A percentile compares a stretch with the other conserved stretches of the same genome.
phyloP scores from a whole-genome alignment of 2,113 vertebrate species.

The Australoheros scitulus region DNA sequence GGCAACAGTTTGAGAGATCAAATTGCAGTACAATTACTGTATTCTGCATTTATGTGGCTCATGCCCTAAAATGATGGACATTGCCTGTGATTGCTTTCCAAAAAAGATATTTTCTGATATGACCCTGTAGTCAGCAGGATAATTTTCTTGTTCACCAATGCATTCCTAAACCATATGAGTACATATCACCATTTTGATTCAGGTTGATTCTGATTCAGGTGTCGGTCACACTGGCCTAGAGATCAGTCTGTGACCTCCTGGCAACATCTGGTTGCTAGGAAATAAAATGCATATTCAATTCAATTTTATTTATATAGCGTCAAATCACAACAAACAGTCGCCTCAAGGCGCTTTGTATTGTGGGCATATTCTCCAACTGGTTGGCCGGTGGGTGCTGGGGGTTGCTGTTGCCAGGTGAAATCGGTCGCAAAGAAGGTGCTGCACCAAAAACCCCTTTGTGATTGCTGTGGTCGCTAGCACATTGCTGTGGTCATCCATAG shows the following conservation, averaged over 20 bases:
- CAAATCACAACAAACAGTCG: no score
- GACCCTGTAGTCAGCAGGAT: not conserved
- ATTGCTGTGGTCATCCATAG: fast-evolving
- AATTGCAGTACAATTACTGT: not conserved
- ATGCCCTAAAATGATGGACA: not conserved
- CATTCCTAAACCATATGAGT: not conserved
- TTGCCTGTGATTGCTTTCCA: fast-evolving
- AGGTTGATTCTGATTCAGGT: no score
- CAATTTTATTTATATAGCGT: no score
- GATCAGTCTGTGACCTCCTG: not conserved
- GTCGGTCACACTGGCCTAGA: fast-evolving
- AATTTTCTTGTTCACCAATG: not conserved
- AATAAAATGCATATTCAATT: not conserved
- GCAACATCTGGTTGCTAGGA: not conserved
- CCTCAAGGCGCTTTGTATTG: no score
- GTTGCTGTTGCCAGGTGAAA: not conserved
- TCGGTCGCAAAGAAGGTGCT: not conserved
- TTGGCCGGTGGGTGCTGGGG: fast-evolving
- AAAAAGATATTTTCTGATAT: fast-evolving
- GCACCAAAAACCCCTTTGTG: not conserved
- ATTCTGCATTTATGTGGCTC: not conserved
- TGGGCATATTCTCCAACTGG: not conserved
- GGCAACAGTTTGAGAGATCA: not conserved
- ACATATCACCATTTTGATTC: not conserved
- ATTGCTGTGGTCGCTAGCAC: fast-evolving